Base-by-base conservation (phyloP, 2,113 vertebrate species). In the Puffinus mauretanicus region DNA sequence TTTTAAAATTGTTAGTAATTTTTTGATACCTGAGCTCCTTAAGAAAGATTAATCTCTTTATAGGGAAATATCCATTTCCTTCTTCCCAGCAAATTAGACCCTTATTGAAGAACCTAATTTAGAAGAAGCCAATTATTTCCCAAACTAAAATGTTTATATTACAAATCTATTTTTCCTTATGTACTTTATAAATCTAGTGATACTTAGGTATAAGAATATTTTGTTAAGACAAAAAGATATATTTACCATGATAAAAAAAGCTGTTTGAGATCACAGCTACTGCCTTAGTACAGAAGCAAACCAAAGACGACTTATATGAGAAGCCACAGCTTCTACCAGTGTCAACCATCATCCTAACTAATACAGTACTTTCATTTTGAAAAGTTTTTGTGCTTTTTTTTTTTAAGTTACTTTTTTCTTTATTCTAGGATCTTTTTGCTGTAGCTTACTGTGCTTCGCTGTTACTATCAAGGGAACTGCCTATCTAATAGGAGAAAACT, bases 1-100 rank as follows among this genome's bases (percentile, higher is more conserved):
- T 91, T 95, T 78, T 25, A 25, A 55, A 94, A 89, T 70, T 58
- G 10, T 13, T 44, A 67, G 71, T 67, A 60, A 87, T 84, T 89
- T 92, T 86, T 90, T 77, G 32, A 65, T 80, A 26, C 32, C 49
- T 81, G 46, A 83, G 60, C 19, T 67, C 11, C 75, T 75, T 83
- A 75, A 55, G 32, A 80, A 85, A 77, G 17, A 93, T 80, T 90
- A 80, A 95, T 86, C 19, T 71, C 32, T 88, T 92, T 70, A 51
- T 36, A 70, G 8, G 11, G 30, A 78, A 51, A 13, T 44, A 80
- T 62, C 22, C 26, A 90, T 77, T 94, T 94, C 38, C 60, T 86
- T 93, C 36, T 90, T 95, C 67, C 52, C 82, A 86, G 88, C 86
- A 94, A 94, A 92, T 86, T 27, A 88, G 47, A 38, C 13, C 16